These are phyloP conservation scores for Cheracebus regulus DNA, from an alignment of 2,797 vertebrate genomes.

Conservation along the genomic window DNA sequence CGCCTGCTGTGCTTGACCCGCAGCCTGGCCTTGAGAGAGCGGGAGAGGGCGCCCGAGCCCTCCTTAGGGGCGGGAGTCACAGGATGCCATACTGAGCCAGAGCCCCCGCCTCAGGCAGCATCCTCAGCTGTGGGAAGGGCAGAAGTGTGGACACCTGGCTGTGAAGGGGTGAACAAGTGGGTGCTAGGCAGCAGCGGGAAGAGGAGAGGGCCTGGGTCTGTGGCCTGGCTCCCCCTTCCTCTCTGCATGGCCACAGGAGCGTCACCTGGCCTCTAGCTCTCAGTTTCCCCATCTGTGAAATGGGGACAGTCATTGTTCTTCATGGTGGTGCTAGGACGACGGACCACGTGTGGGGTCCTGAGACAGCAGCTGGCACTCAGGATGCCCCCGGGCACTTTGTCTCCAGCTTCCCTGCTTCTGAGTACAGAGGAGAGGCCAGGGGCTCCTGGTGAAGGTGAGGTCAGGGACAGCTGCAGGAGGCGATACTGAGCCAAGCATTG, in stretches of 20 bases:
- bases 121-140: neutral
- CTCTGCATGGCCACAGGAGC: rapidly evolving
- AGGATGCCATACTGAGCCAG: rapidly evolving
- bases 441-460: neutral
- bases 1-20: neutral
- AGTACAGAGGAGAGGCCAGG: neutral
- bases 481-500: neutral
- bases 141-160: neutral
- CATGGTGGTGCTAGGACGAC: rapidly evolving
- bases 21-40: neutral
- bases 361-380: rapidly evolving
- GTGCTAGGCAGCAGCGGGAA: rapidly evolving
- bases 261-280: neutral
- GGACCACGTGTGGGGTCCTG: rapidly evolving
- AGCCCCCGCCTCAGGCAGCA: neutral
- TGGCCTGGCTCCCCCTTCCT: rapidly evolving
- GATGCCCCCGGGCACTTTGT: rapidly evolving
- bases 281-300: neutral
- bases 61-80: neutral
- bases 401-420: neutral
- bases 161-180: rapidly evolving
- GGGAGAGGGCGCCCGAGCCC: neutral
- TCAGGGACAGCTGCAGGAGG: neutral
- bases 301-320: neutral
- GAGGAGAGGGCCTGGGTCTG: neutral